A percentile compares a stretch with the other conserved stretches of the same genome.
Evolutionary conservation across 2,797 vertebrate species (phyloP).

Genomic region (Cottoperca gobio): DNA sequence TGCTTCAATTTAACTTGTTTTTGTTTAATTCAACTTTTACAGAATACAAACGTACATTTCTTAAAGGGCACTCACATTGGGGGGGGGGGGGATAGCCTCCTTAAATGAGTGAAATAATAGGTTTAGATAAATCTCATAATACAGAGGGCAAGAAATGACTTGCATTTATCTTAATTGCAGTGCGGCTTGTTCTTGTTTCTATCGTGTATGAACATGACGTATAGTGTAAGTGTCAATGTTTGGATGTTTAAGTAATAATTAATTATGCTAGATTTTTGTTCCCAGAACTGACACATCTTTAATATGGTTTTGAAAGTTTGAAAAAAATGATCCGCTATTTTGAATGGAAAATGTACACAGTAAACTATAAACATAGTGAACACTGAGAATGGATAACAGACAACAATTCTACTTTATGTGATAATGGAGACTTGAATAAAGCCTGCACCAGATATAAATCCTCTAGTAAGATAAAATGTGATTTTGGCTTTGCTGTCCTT

Average conservation of each 20-base stretch:
- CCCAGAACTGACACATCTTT: not conserved
- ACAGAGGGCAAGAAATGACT: not conserved
- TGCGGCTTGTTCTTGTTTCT: not conserved
- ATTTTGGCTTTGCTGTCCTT: conserved; percentile 36
- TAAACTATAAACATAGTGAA: not conserved
- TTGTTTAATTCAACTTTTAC: conserved; percentile 1
- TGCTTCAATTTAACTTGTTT: not conserved
- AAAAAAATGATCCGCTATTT: not conserved
- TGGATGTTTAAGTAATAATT: not conserved
- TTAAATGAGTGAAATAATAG: not conserved
- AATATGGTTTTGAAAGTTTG: not conserved
- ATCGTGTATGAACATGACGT: not conserved
- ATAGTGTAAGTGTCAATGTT: not conserved
- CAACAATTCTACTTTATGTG: not conserved
- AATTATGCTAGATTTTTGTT: not conserved
- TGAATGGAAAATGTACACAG: not conserved
- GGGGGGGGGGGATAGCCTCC: not conserved
- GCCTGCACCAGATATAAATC: conserved; percentile 16
- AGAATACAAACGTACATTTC: not conserved
- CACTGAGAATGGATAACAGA: not conserved
- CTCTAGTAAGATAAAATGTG: conserved; percentile 23
- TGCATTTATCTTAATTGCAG: not conserved
- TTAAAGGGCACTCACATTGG: conserved; percentile 8
- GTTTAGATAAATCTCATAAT: not conserved
- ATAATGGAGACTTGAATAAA: not conserved